Base-by-base conservation (phyloP, 2,797 vertebrate species). In the Salarias fasciatus region DNA sequence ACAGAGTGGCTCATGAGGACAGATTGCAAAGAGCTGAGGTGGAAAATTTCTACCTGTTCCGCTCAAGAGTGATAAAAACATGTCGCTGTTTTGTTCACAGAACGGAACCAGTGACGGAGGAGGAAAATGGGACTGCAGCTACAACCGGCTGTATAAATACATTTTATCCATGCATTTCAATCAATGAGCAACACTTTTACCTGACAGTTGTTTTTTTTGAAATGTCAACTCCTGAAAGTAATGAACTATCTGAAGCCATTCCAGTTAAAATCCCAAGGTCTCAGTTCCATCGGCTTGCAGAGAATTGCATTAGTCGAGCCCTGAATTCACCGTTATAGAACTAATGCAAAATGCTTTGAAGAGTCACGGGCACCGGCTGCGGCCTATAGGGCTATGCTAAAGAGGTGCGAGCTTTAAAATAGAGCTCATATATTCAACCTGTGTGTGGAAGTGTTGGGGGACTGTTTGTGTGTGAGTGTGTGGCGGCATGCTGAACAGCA, bases 401-500 rank as follows among this genome's bases (percentile, higher is more conserved):
- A 60, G 8, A 60, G 56, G 42, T 52, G 49, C 13, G 38, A 38
- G 40, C 53, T 54, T 70, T 40, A 30, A 63, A 79, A 81, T 44
- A 35, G 15, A 63, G 57, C 58, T 33, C 58, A 76, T 85, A 67
- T 53, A 73, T 79, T 56, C 61, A 68, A 79, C n/a, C 40, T 68
- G 48, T 47, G 52, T 37, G 60, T 59, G 50, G 13, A 43, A 36
- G 33, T 14, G 66, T 63, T 47, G 53, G 72, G 50, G 24, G 56
- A 14, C 8, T 43, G 57, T 24, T 33, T 14, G 28, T 47, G 40
- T 60, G 51, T n/a, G 44, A 30, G 54, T 55, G 36, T 62, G 69
- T 53, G 60, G 29, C 69, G 75, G 78, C 61, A 61, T 74, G 77
- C 67, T n/a, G 56, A 87, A 75, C 85, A 89, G 85, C 82, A 78